These are phyloP conservation scores for Coenobita brevimanus DNA, from an alignment of 1,140 invertebrate species.

Conservation along the genomic window DNA sequence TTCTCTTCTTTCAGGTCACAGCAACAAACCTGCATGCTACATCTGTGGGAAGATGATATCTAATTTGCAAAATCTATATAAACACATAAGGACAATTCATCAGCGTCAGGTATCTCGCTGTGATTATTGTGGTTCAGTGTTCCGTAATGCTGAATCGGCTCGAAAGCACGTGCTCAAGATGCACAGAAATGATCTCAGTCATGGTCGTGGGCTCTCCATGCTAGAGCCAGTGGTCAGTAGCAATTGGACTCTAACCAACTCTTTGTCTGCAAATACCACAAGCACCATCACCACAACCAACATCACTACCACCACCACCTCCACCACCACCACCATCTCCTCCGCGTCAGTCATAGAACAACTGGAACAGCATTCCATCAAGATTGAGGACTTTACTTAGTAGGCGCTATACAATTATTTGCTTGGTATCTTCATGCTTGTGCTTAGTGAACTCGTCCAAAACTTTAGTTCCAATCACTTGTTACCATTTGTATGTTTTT, in stretches of 20 bases:
- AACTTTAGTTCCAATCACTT: conserved; percentile 63
- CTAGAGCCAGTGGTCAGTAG: conserved; percentile 56
- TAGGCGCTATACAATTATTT: conserved; percentile 60
- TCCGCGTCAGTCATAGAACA: conserved; percentile 27
- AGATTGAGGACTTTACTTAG: conserved; percentile 63
- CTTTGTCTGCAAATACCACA: not conserved
- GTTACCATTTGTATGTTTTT: conserved; percentile 67
- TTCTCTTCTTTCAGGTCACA: conserved; percentile 64
- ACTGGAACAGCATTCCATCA: conserved; percentile 60
- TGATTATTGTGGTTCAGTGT: conserved; percentile 63
- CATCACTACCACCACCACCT: not conserved
- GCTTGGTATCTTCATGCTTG: conserved; percentile 64
- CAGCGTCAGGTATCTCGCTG: conserved; percentile 64
- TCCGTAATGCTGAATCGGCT: conserved; percentile 64
- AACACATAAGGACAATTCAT: conserved; percentile 66
- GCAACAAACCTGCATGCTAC: conserved; percentile 67
- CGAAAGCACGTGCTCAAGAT: conserved; percentile 63
- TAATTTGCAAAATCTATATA: conserved; percentile 66
- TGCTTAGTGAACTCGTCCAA: conserved; percentile 65
- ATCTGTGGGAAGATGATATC: conserved; percentile 66
- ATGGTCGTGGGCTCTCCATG: conserved; percentile 56
- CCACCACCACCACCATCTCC: conserved; percentile 27
- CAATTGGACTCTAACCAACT: conserved; percentile 28
- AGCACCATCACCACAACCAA: not conserved
- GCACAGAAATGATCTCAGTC: conserved; percentile 61